phyloP scores from a whole-genome alignment of 2,797 vertebrate genomes.

The Notoglanidium macrostoma region DNA sequence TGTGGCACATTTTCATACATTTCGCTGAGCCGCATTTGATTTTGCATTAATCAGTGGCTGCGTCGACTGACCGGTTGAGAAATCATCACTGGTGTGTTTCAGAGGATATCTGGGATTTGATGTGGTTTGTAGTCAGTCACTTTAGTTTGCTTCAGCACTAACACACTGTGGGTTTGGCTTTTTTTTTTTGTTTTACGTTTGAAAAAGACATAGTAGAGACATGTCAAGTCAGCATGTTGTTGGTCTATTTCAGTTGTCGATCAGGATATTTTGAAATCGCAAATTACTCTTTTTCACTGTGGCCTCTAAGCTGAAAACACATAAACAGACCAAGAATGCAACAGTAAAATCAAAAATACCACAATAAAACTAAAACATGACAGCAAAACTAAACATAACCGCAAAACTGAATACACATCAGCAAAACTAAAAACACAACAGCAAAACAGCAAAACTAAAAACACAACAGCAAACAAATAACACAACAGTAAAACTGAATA shows the following conservation, averaged over 20 bases:
- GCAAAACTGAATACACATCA: not conserved
- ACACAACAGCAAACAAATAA: not conserved
- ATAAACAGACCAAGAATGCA: not conserved
- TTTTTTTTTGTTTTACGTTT: not conserved
- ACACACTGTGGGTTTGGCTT: not conserved
- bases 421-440: not conserved
- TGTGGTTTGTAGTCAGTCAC: conserved; percentile 22
- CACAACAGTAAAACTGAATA: not conserved
- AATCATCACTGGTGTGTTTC: conserved; percentile 26
- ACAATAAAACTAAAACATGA: not conserved
- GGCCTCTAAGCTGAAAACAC: not conserved
- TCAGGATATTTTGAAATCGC: not conserved
- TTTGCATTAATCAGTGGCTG: conserved; percentile 64
- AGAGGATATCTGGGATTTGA: conserved; percentile 16
- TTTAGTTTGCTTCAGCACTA: not conserved
- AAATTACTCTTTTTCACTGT: not conserved
- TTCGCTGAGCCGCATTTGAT: conserved; percentile 59
- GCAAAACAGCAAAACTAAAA: too few relatives aligned
- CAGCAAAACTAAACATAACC: not conserved
- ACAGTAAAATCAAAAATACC: not conserved
- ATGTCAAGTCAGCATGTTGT: not conserved
- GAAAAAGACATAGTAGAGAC: not conserved
- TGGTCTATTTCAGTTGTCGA: not conserved
- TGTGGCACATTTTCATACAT: conserved; percentile 65
- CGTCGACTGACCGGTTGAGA: conserved; percentile 59